Percentiles rank a stretch among this genome's conserved stretches.
Evolutionary conservation across 2,888 invertebrate species (phyloP).

Genomic region (Amblyteles armatorius): DNA sequence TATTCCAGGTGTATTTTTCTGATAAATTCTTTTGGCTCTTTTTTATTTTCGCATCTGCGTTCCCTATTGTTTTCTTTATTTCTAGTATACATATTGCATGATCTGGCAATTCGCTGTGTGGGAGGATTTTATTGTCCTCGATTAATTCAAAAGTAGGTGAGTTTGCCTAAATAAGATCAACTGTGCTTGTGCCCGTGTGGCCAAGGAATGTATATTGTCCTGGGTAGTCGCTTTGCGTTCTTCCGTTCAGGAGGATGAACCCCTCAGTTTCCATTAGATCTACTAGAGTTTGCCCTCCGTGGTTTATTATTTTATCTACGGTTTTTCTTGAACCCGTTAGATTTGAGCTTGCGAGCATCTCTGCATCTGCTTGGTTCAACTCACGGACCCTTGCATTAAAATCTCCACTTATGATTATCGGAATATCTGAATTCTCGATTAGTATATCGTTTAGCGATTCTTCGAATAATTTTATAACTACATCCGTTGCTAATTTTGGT

Average conservation of each 20-base stretch:
- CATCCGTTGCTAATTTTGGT: not conserved
- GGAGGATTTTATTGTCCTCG: not conserved
- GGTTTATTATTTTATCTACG: not conserved
- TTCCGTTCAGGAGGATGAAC: slow-evolving; percentile 3
- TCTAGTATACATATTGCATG: not conserved
- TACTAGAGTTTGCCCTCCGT: not conserved
- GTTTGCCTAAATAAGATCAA: not conserved
- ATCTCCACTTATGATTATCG: not conserved
- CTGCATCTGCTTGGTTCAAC: not conserved
- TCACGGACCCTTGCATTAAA: not conserved
- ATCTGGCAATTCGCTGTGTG: not conserved
- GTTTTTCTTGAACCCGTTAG: not conserved
- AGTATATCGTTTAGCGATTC: not conserved
- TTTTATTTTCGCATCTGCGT: not conserved
- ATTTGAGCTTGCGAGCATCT: not conserved
- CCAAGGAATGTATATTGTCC: not conserved
- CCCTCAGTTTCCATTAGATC: not conserved
- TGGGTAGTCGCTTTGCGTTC: not conserved
- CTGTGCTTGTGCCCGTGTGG: not conserved
- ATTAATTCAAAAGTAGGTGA: not conserved
- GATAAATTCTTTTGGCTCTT: not conserved
- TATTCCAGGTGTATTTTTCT: not conserved
- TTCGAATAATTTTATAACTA: not conserved
- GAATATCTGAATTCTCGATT: not conserved
- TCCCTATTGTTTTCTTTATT: not conserved